Evolutionary conservation across 92 coral and sea anemone genomes (phyloP), one percentile per base, ranked within the genome.

Genomic region (Porites rus): DNA sequence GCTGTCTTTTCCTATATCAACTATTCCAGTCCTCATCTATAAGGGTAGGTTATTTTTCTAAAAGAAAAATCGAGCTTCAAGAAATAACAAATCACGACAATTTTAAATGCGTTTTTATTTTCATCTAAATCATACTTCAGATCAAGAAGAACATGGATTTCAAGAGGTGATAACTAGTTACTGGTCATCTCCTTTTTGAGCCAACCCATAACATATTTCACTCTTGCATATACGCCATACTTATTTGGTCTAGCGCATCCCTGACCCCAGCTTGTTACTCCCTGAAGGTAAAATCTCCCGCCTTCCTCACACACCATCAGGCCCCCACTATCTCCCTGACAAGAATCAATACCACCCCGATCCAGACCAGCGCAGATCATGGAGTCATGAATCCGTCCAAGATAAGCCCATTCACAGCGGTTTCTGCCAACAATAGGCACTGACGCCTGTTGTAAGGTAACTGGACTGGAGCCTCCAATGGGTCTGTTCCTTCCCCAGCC

Each of bases 251-350:
- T 51, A 10, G 61, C 92, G 22, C 89, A 89, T 6, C 92, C 92
- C 25, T 62, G 77, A 0, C 92, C 92, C 92, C 89, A 89, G 67
- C 92, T 89, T 0, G 92, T 89, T 13, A 84, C 92, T 11, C 92
- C 92, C 52, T 89, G 92, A 1, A 89, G 75, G 75, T 67, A 89
- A 83, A 46, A 89, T 13, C 72, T 78, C 46, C 86, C 91, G 9
- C 91, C 87, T 56, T 76, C 69, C 70, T 82, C 88, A 53, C 91
- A 88, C 64, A 88, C 91, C 91, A 88, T 60, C 4, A 88, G 91
- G 8, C 91, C 91, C 71, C 91, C 91, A 58, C 87, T 82, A 50
- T 89, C 92, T 52, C 92, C 92, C 67, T 89, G 92, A 78, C 92
- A 89, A 43, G 92, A 89, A 77, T 89, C 92, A 74, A 89, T 72